Base-by-base conservation (phyloP, 1,140 invertebrate genomes). In the Wasmannia auropunctata region DNA sequence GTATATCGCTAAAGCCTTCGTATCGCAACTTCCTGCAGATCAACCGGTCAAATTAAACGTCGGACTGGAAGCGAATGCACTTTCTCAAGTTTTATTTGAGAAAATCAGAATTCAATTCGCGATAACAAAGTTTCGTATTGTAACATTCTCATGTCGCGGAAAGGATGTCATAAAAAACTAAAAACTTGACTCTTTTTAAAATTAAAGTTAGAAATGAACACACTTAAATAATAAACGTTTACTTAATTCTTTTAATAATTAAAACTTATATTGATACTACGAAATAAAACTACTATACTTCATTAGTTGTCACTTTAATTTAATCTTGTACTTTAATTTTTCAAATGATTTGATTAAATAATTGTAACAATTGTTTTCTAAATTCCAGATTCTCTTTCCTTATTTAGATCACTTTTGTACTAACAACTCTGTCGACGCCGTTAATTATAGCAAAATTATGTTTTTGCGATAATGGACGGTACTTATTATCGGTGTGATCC, bases 11-110 rank as follows among this genome's bases (percentile, higher is more conserved):
- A n/a, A 11, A 25, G 7, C 11, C 37, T 58, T 83, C 51, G 37
- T 4, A 28, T n/a, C n/a, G 11, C 28, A n/a, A 72, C 51, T 83
- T 83, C 67, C 54, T 70, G 14, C 49, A 46, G 37, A 83, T 46
- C 60, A 31, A 63, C 40, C 3, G 3, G 40, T 0, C 22, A 70
- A 85, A 85, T 85, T 85, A 34, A 69, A 63, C 19, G 19, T 11
- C 14, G 3, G 0, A 34, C 22, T 72, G 2, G 8, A 60, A 6
- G 1, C 16, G 8, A 58, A 83, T 72, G 37, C 19, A 58, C 31
- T 25, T 58, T 31, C 14, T 34, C 34, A 22, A 58, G 2, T 51
- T 34, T 25, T 67, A 25, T 22, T n/a, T n/a, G 3, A 0, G 6
- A 34, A 25, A 67, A 37, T 79, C 28, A 34, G 3, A 56, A 72